These are phyloP conservation scores for Pardalotus punctatus DNA, from an alignment of 2,113 vertebrate genomes.

Conservation along the genomic window DNA sequence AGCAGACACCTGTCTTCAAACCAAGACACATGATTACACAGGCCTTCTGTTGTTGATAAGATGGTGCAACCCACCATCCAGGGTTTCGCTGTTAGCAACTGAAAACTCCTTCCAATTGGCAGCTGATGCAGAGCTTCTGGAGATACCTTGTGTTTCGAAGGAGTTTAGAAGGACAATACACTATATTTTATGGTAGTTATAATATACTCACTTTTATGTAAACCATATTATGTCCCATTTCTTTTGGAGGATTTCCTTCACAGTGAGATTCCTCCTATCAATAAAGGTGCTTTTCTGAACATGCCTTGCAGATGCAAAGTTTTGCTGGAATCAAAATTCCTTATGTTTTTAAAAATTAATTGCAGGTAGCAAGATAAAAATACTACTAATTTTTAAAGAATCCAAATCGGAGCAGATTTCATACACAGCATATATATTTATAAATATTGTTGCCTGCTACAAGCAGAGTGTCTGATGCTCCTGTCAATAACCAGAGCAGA, in stretches of 20 bases:
- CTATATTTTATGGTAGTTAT: rapidly evolving
- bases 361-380: not conserved
- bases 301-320: not conserved
- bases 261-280: not conserved
- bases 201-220: not conserved
- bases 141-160: not conserved
- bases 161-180: not conserved
- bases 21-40: not conserved
- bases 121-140: not conserved
- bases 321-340: not conserved
- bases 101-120: not conserved
- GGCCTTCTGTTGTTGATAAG: not conserved
- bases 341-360: not conserved
- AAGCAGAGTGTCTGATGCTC: not conserved
- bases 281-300: not conserved
- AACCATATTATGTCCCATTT: not conserved
- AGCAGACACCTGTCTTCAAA: too few species aligned
- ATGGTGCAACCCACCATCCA: not conserved
- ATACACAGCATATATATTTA: not conserved
- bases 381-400: not conserved
- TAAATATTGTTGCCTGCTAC: not conserved
- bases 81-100: not conserved
- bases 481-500: not conserved
- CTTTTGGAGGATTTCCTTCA: not conserved
- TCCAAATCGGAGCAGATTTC: not conserved